phyloP scores from a whole-genome alignment of 1,140 invertebrate genomes.

The Drosophila guanche region DNA sequence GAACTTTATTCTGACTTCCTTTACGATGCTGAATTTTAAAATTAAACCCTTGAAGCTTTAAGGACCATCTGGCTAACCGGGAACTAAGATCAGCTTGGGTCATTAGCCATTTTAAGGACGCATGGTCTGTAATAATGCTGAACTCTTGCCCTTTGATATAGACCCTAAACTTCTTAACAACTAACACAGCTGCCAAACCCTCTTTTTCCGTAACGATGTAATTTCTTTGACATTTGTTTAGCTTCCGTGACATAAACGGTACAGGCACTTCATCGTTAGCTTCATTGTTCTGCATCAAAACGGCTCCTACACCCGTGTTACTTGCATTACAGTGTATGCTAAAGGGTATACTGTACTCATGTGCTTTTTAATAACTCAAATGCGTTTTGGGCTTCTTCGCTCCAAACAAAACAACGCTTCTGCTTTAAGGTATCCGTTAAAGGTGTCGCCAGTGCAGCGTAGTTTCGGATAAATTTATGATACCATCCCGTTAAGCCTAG shows the following conservation, averaged over 20 bases:
- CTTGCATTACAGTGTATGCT: conserved; percentile 5
- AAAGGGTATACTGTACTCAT: background rate
- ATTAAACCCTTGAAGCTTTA: background rate
- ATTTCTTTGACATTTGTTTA: too few relatives aligned
- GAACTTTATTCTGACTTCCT: conserved; percentile 6
- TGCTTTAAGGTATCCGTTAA: too few relatives aligned
- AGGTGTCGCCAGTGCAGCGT: too few relatives aligned
- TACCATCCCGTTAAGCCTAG: background rate
- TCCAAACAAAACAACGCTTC: too few relatives aligned
- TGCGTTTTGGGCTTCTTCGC: background rate
- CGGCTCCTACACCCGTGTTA: background rate
- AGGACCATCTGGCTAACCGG: conserved; percentile 4
- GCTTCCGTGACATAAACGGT: conserved; percentile 1
- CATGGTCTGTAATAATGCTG: conserved; percentile 2
- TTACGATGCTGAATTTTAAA: conserved; percentile 6
- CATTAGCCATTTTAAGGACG: conserved; percentile 4
- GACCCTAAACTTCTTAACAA: conserved; percentile 7
- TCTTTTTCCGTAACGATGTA: too few relatives aligned
- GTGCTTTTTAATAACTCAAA: background rate
- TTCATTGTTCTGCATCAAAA: conserved; percentile 15
- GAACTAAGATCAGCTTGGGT: conserved; percentile 8
- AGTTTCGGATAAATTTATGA: too few relatives aligned
- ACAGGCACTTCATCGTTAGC: background rate
- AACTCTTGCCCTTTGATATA: conserved; percentile 19
- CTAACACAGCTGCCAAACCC: too few relatives aligned